Evolutionary conservation across 2,888 invertebrate species (phyloP).

Genomic region (Caradrina kadenii): DNA sequence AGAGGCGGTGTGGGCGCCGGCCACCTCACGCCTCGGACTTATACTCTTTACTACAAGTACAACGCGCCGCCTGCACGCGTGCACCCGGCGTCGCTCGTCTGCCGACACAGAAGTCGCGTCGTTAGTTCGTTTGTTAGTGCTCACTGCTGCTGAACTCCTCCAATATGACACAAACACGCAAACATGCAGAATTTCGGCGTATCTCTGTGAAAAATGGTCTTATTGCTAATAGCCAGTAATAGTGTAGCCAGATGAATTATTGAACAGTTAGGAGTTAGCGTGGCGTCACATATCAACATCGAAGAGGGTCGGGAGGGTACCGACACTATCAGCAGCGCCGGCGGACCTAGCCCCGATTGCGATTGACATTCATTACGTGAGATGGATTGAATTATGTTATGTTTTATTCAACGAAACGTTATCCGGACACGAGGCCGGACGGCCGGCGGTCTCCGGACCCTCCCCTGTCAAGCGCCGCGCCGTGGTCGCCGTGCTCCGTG

Average conservation of each 20-base stretch:
- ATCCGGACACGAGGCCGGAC: not conserved
- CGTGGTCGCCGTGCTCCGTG: too few species aligned
- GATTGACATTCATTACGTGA: conserved; percentile 58
- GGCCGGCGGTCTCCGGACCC: not conserved
- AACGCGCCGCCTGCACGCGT: too few species aligned
- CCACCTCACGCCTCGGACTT: too few species aligned
- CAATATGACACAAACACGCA: conserved; percentile 23
- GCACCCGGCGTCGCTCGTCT: not conserved
- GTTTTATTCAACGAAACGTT: conserved; percentile 48
- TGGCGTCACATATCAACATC: conserved; percentile 33
- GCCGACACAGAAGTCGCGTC: conserved; percentile 14
- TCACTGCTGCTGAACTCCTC: not conserved
- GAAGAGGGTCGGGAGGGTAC: conserved; percentile 17
- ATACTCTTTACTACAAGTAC: too few species aligned
- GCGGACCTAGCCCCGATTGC: conserved; percentile 14
- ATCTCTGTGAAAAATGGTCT: conserved; percentile 18
- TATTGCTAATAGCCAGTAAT: conserved; percentile 31
- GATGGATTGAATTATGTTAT: conserved; percentile 53
- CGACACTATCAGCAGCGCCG: conserved; percentile 10
- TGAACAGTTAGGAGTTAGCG: conserved; percentile 31
- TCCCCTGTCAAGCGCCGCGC: not conserved
- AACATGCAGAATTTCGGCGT: too few species aligned
- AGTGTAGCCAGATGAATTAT: conserved; percentile 45
- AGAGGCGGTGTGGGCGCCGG: too few species aligned
- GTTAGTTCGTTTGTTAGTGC: conserved; percentile 50